Conservation (phyloP, 1,140 invertebrate genomes). For the Battus philenor region DNA sequence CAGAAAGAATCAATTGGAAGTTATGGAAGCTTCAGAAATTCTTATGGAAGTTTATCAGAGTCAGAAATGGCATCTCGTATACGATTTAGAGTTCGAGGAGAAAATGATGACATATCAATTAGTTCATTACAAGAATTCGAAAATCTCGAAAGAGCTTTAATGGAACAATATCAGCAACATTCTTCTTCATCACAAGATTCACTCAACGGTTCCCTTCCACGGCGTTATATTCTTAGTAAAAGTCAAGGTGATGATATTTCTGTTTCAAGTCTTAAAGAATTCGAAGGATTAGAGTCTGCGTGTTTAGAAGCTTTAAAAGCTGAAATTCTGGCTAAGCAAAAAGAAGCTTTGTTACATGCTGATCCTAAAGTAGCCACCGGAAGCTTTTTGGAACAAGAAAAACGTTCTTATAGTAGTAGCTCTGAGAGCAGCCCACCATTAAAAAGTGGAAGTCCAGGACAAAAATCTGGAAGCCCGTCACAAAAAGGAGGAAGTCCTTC, state of each 20-base stretch:
- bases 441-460: constrained; percentile 67
- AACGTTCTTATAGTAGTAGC: constrained; percentile 70
- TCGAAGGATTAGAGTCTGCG: constrained; percentile 93
- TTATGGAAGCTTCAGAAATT: constrained; percentile 83
- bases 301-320: constrained; percentile 89
- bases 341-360: constrained; percentile 85
- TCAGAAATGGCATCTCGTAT: constrained; percentile 88
- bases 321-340: constrained; percentile 89
- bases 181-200: constrained; percentile 84
- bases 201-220: constrained; percentile 84
- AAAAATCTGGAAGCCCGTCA: constrained; percentile 68
- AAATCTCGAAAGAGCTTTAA: constrained; percentile 86
- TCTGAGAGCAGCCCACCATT: constrained; percentile 72
- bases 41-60: constrained; percentile 88
- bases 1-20: constrained; percentile 88
- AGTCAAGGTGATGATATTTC: constrained; percentile 93
- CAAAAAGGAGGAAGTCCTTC: constrained; percentile 70
- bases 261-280: constrained; percentile 94
- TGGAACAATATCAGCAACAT: constrained; percentile 79
- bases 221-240: constrained; percentile 78
- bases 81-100: constrained; percentile 86
- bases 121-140: constrained; percentile 97
- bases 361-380: constrained; percentile 78
- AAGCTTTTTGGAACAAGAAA: constrained; percentile 73
- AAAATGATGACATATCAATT: constrained; percentile 93